These are phyloP conservation scores for Elysia crispata DNA, from an alignment of 2,888 invertebrate genomes.

Conservation along the genomic window DNA sequence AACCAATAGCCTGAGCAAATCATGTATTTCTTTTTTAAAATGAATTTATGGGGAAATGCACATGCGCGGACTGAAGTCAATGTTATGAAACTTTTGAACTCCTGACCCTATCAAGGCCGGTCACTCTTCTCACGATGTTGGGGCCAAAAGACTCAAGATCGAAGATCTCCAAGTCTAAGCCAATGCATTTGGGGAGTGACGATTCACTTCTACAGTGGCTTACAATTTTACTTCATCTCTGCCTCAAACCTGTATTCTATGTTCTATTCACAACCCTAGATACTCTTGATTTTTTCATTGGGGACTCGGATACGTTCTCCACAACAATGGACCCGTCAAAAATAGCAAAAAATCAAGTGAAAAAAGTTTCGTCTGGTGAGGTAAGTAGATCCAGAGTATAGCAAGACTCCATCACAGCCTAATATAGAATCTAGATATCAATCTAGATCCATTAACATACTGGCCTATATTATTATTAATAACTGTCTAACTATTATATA, in stretches of 20 bases:
- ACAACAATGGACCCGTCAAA: conserved; percentile 65
- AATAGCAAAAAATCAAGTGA: conserved; percentile 75
- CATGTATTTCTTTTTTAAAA: too few species aligned
- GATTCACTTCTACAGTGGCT: not conserved
- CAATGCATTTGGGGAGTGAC: not conserved
- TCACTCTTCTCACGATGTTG: not conserved
- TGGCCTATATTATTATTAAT: too few species aligned
- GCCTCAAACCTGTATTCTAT: not conserved
- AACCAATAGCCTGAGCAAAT: too few species aligned
- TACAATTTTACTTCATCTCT: not conserved
- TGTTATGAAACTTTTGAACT: not conserved
- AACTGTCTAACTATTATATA: too few species aligned
- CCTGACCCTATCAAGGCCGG: not conserved
- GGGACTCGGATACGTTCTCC: too few species aligned
- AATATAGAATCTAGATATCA: too few species aligned
- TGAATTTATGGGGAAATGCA: not conserved
- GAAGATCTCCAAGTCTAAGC: too few species aligned
- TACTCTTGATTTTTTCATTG: too few species aligned
- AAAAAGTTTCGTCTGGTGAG: conserved; percentile 69
- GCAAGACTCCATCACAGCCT: too few species aligned
- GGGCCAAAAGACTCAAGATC: not conserved
- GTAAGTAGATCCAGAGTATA: conserved; percentile 56
- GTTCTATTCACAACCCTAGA: too few species aligned
- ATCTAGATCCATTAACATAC: too few species aligned
- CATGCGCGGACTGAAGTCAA: not conserved